Base-by-base conservation (phyloP, 92 coral and sea anemone species). In the Zoanthus solanderi region DNA sequence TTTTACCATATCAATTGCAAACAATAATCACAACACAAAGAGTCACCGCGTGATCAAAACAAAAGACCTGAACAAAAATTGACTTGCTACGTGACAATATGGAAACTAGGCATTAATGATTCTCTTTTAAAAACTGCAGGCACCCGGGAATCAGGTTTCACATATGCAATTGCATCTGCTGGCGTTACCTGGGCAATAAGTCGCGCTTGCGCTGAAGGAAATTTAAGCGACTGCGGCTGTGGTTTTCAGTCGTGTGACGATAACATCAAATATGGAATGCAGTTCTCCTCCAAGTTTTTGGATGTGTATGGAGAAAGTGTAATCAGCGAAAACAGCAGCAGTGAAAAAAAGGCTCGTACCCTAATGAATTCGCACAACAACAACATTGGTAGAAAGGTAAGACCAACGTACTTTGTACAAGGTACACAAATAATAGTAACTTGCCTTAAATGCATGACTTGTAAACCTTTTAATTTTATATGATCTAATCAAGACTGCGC, bases 321-420 rank as follows among this genome's bases (percentile, higher is more conserved):
- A 63, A 23, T 78, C n/a, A 72, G 68, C 31, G 65, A 63, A 5
- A 66, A 72, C 2, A 78, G 75, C 53, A 89, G 85, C 74, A 18
- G 79, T 11, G 72, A 77, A 11, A 57, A 87, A 15, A 84, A 65
- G 52, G 93, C 89, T 56, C 89, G 82, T 56, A 72, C 85, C 11
- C 77, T 92, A 45, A 96, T 96, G 97, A 94, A 96, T 74, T 14
- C 83, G 8, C 98, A 97, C 63, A 97, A 95, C 87, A 94, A 88
- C 87, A 92, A 94, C n/a, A 92, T 89, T 46, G 99, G 99, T 65
- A 82, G 98, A 78, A 60, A 83, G 96, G 99, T 97, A 76, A 88
- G 95, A 66, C 58, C 8, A 74, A 74, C 3, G 7, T 17, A 37
- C 16, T 63, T 63, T 63, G 30, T 3, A 17, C 29, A 17, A 16